These are phyloP conservation scores for Magallana gigas DNA, from an alignment of 1,140 invertebrate species.

Conservation along the genomic window DNA sequence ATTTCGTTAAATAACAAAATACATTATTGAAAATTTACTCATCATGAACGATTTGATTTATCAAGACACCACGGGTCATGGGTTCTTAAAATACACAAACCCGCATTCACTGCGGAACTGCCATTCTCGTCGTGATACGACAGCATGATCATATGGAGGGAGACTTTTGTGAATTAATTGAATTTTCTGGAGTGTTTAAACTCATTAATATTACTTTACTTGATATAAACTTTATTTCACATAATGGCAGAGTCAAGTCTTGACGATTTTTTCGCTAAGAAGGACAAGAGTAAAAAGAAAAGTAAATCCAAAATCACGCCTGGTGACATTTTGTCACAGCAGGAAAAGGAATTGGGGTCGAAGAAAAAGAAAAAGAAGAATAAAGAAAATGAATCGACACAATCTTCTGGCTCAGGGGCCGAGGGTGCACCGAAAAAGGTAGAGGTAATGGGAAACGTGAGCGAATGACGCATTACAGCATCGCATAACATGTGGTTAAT, in stretches of 20 bases:
- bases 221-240: conserved; percentile 4
- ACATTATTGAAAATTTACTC: too few species aligned
- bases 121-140: conserved; percentile 9
- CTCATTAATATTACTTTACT: not conserved
- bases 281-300: conserved; percentile 77
- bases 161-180: not conserved
- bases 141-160: conserved; percentile 41
- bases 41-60: too few species aligned
- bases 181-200: conserved; percentile 2
- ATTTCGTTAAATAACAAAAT: too few species aligned
- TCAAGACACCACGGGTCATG: too few species aligned
- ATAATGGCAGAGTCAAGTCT: conserved; percentile 70
- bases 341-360: conserved; percentile 55
- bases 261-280: conserved; percentile 77
- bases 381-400: conserved; percentile 65
- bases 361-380: conserved; percentile 71
- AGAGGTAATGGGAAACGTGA: not conserved
- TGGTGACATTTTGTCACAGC: conserved; percentile 59
- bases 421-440: conserved; percentile 24
- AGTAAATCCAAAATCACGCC: conserved; percentile 69
- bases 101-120: conserved; percentile 15
- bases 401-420: conserved; percentile 44
- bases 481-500: not conserved
- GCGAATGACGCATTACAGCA: not conserved
- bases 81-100: conserved; percentile 18